These are phyloP conservation scores for Hippasteria phrygiana DNA, from an alignment of 53 echinoderm and acorn worm genomes.

Conservation along the genomic window DNA sequence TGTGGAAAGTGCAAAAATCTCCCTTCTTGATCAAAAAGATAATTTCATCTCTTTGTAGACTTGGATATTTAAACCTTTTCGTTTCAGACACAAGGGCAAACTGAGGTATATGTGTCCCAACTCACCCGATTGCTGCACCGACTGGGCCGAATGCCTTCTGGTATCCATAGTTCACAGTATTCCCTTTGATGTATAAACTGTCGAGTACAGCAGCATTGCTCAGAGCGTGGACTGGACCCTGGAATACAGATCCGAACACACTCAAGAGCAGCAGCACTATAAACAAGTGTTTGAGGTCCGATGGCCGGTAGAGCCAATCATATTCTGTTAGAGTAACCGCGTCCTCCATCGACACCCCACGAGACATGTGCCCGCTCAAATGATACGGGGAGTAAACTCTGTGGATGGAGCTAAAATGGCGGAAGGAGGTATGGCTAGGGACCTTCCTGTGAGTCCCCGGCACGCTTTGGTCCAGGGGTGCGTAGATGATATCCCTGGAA, in stretches of 20 bases:
- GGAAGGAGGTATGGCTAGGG: background rate
- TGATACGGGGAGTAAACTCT: constrained; percentile 9
- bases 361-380: background rate
- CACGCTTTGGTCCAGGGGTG: constrained; percentile 33
- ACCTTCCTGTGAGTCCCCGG: constrained; percentile 18
- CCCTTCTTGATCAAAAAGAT: too few species aligned
- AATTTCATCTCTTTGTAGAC: too few species aligned
- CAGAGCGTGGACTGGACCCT: constrained; percentile 65
- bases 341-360: background rate
- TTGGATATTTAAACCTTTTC: too few species aligned
- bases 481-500: constrained; percentile 57
- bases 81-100: too few species aligned
- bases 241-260: constrained; percentile 66
- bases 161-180: constrained; percentile 66
- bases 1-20: too few species aligned
- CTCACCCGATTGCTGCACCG: constrained; percentile 71
- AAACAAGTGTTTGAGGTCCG: constrained; percentile 53
- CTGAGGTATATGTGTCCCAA: background rate
- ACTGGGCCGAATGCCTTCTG: constrained; percentile 72
- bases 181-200: constrained; percentile 52
- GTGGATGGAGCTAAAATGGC: background rate
- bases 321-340: constrained; percentile 45
- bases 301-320: constrained; percentile 58
- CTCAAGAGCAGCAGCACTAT: constrained; percentile 55
- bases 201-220: constrained; percentile 66